phyloP scores from a whole-genome alignment of 1,140 invertebrate genomes.

The Drosophila funebris region DNA sequence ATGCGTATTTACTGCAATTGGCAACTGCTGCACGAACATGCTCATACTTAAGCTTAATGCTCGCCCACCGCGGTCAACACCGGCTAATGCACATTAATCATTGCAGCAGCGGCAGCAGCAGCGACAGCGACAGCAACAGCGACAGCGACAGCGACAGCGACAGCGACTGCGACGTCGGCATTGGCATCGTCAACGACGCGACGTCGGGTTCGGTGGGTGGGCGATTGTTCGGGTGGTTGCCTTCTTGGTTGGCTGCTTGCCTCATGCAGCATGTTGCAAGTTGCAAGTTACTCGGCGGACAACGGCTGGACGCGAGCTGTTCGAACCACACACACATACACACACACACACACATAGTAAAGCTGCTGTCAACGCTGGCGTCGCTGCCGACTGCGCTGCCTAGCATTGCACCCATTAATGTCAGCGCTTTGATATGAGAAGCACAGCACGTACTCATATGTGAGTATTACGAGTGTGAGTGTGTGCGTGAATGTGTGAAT shows the following conservation, averaged over 20 bases:
- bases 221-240: conserved; percentile 17
- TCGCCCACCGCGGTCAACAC: conserved; percentile 43
- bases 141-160: not conserved
- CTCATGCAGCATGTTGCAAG: conserved; percentile 39
- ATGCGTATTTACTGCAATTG: conserved; percentile 38
- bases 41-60: conserved; percentile 19
- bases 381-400: conserved; percentile 39
- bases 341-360: not conserved
- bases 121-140: not conserved
- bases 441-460: conserved; percentile 22
- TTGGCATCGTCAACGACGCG: too few relatives aligned
- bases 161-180: not conserved
- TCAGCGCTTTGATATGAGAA: conserved; percentile 41
- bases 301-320: conserved; percentile 21
- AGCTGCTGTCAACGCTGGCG: conserved; percentile 20
- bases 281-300: conserved; percentile 33
- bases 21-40: conserved; percentile 9
- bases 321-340: conserved; percentile 14
- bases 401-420: conserved; percentile 46
- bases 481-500: conserved; percentile 4
- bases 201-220: conserved; percentile 20
- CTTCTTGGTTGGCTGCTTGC: conserved; percentile 7
- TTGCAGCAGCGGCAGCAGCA: conserved; percentile 3
- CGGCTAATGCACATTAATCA: conserved; percentile 53
- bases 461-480: not conserved